Percentiles rank a stretch among this genome's conserved stretches.
phyloP scores from a whole-genome alignment of 2,888 invertebrate genomes.

The Lampropteryx suffumata region DNA sequence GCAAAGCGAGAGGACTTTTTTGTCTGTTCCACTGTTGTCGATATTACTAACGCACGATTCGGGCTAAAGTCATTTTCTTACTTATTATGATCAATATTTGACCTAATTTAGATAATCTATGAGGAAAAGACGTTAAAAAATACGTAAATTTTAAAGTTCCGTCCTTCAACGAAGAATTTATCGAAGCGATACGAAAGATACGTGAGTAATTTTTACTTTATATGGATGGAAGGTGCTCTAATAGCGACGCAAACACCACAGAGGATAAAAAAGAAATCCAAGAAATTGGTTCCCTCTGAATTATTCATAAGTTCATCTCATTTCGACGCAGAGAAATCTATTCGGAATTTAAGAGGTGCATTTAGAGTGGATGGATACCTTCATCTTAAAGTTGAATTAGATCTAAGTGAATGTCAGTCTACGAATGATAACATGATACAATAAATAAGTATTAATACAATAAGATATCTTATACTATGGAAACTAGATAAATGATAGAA shows the following conservation, averaged over 20 bases:
- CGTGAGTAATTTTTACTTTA: constrained; percentile 19
- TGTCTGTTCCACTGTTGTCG: no score
- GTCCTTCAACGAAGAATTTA: background rate
- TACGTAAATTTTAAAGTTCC: background rate
- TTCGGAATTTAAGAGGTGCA: constrained; percentile 34
- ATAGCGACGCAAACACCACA: constrained; percentile 31
- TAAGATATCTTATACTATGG: no score
- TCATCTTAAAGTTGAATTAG: constrained; percentile 26
- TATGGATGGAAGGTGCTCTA: constrained; percentile 29
- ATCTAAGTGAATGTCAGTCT: constrained; percentile 14
- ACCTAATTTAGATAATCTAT: no score
- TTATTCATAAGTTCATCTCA: constrained; percentile 38
- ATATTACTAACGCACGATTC: no score
- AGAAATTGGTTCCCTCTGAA: constrained; percentile 32
- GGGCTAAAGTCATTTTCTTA: no score
- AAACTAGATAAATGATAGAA: no score
- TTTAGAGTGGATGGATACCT: constrained; percentile 32
- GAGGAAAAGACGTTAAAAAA: background rate
- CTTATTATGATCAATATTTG: no score
- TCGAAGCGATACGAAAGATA: background rate
- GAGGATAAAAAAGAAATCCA: constrained; percentile 34
- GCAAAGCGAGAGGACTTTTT: no score
- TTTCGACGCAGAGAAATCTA: constrained; percentile 32
- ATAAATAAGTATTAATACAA: no score
- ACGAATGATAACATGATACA: background rate